A percentile compares a stretch with the other conserved stretches of the same genome.
Conservation (phyloP, 2,888 invertebrate species). For the Scrobipalpa costella region DNA sequence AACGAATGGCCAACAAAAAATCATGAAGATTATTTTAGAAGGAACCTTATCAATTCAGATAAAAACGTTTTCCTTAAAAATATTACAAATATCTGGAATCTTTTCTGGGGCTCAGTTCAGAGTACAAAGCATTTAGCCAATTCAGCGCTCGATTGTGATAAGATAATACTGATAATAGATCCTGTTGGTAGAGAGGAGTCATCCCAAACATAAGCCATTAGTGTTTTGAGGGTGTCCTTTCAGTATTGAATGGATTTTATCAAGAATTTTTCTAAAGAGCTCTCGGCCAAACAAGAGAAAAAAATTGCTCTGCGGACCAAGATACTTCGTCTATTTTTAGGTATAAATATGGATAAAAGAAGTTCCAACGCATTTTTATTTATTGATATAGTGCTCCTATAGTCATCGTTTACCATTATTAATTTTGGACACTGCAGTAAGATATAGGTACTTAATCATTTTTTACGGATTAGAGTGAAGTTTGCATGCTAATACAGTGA, state of each 20-base stretch:
- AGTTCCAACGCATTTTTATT: background rate
- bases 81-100: conserved; percentile 77
- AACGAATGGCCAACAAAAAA: background rate
- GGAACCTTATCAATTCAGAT: conserved; percentile 69
- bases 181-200: conserved; percentile 72
- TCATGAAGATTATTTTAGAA: conserved; percentile 48
- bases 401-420: too few relatives aligned
- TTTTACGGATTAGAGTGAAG: too few relatives aligned
- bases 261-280: conserved; percentile 45
- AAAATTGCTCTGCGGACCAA: background rate
- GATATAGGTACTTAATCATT: too few relatives aligned
- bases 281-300: background rate
- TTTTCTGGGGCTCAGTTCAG: too few relatives aligned
- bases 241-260: conserved; percentile 53
- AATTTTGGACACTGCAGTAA: too few relatives aligned
- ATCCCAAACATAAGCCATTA: conserved; percentile 78
- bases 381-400: conserved; percentile 35
- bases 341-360: background rate
- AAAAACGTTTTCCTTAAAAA: conserved; percentile 79
- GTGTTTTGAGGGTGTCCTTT: conserved; percentile 73
- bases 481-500: too few relatives aligned
- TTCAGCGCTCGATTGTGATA: conserved; percentile 75
- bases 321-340: background rate
- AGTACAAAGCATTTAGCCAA: conserved; percentile 78
- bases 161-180: conserved; percentile 71